Base-by-base conservation (phyloP, 1,140 invertebrate species). In the Frieseomelitta varia region DNA sequence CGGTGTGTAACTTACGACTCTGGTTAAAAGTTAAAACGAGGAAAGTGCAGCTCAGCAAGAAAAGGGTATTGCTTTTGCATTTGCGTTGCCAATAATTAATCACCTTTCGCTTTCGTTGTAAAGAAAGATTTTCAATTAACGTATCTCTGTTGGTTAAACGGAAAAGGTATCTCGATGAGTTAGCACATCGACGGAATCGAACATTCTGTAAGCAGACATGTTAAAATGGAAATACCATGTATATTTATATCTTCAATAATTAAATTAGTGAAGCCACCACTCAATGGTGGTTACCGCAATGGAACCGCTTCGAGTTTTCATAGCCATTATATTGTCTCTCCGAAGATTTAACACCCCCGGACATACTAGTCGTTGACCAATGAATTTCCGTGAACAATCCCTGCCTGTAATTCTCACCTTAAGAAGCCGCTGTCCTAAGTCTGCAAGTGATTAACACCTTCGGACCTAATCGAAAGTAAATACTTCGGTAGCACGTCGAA, bases 241-340 rank as follows among this genome's bases (percentile, higher is more conserved):
- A 90, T 56, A 88, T 71, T 68, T 67, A 85, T n/a, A n/a, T n/a
- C n/a, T n/a, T n/a, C n/a, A n/a, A n/a, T 91, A 91, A 91, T 91
- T 91, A 68, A 91, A 90, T 91, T 87, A 91, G 90, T 86, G 19
- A 83, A 87, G 85, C 53, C 78, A 47, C 4, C 24, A 73, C n/a
- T 85, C 77, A 51, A 84, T 81, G 78, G 34, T 21, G 69, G 58
- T 79, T 58, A 55, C 58, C 17, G 30, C 47, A 21, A 65, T 67
- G 81, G 69, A 85, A 21, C n/a, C 65, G 58, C 39, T 55, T 71
- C 69, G 56, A 55, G 80, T 71, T 81, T 79, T 24, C 73, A 58
- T 74, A 61, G 34, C 55, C 69, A 78, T 71, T 81, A 82, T 85
- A 86, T 89, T 68, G 81, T 87, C 85, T 76, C 55, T 78, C 8